Conservation (phyloP, 2,113 vertebrate species). For the Muntiacus muntjak region DNA sequence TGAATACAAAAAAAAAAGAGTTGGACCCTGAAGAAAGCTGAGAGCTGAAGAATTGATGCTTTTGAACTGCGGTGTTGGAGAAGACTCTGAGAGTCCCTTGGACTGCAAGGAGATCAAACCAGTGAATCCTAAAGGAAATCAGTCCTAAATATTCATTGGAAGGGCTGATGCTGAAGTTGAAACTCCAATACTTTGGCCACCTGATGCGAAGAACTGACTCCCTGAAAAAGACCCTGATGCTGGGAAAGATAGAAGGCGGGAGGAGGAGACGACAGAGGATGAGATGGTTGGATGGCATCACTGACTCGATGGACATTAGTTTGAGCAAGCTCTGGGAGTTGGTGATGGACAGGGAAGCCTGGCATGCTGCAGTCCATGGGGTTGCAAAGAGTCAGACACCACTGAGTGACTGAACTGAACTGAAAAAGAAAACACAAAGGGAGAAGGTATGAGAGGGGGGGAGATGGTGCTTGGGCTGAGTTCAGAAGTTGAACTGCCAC, state of each 20-base stretch:
- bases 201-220: not conserved
- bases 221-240: not conserved
- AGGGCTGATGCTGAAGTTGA: not conserved
- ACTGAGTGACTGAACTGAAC: not conserved
- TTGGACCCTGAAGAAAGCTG: not conserved
- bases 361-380: not conserved
- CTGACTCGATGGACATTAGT: not conserved
- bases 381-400: not conserved
- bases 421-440: not conserved
- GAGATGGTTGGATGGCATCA: not conserved
- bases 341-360: not conserved
- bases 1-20: not conserved
- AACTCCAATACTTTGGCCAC: not conserved
- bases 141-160: not conserved
- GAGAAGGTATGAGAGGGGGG: not conserved
- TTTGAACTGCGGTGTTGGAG: not conserved
- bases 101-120: not conserved
- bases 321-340: accelerated
- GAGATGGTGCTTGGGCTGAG: not conserved
- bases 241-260: accelerated
- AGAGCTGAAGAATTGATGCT: not conserved
- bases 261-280: not conserved
- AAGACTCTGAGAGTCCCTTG: not conserved
- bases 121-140: not conserved
- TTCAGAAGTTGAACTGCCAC: not conserved